Conservation (phyloP, 2,797 vertebrate species). For the Rhadinocentrus ornatus region DNA sequence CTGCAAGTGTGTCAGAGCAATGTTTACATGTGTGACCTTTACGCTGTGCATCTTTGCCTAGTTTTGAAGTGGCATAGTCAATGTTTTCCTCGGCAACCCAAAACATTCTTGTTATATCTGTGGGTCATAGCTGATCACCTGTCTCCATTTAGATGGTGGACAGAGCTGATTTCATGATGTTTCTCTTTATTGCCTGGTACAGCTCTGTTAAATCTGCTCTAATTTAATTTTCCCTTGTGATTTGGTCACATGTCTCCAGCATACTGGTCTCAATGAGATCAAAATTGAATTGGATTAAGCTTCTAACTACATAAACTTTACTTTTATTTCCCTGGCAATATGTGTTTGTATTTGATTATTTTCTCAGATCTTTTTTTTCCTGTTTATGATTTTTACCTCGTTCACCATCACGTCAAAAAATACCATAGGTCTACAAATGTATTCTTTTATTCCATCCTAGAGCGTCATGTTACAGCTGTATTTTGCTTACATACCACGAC, state of each 20-base stretch:
- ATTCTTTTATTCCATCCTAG: too few species aligned
- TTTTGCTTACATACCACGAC: too few species aligned
- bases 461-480: too few species aligned
- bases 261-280: conserved; percentile 63
- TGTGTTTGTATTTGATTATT: conserved; percentile 44
- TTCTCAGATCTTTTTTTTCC: too few species aligned
- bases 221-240: conserved; percentile 79
- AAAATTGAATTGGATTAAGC: conserved; percentile 70
- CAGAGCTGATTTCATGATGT: conserved; percentile 70
- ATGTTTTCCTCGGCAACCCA: neutral
- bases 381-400: too few species aligned
- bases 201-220: conserved; percentile 79
- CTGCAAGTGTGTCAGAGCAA: neutral
- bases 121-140: conserved; percentile 60
- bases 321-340: conserved; percentile 31
- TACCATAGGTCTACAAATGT: too few species aligned
- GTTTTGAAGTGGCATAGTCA: conserved; percentile 13
- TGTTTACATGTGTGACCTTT: conserved; percentile 45
- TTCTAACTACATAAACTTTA: conserved; percentile 55
- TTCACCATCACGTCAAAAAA: too few species aligned
- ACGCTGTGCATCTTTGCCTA: conserved; percentile 16
- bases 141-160: conserved; percentile 66
- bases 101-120: conserved; percentile 53
- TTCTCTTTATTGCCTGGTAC: conserved; percentile 71
- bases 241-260: conserved; percentile 72